phyloP scores from a whole-genome alignment of 2,888 invertebrate genomes.

The Lacanobia wlatinum region DNA sequence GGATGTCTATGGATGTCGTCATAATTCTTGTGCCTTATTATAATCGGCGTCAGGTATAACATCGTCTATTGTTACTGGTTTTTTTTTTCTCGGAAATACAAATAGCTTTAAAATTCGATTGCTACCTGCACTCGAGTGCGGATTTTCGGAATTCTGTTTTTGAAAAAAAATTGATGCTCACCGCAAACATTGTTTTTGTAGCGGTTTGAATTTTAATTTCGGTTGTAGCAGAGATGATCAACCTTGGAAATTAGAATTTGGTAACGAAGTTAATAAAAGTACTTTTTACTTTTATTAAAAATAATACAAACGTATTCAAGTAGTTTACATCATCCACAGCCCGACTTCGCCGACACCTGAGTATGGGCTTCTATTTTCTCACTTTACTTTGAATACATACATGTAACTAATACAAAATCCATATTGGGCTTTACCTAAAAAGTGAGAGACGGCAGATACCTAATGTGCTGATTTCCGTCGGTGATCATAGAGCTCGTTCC shows the following conservation, averaged over 20 bases:
- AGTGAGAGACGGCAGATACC: background rate
- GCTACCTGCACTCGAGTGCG: slow-evolving; percentile 89
- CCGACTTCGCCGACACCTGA: too few species aligned
- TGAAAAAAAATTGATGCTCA: slow-evolving; percentile 86
- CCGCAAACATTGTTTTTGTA: slow-evolving; percentile 90
- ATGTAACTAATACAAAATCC: background rate
- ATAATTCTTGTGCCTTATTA: slow-evolving; percentile 89
- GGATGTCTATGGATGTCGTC: slow-evolving; percentile 83
- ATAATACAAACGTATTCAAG: background rate
- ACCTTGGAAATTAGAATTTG: slow-evolving; percentile 60
- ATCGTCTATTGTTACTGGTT: slow-evolving; percentile 82
- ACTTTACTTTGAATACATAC: too few species aligned
- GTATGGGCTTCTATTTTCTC: too few species aligned
- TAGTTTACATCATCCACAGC: too few species aligned
- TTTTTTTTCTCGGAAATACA: slow-evolving; percentile 89
- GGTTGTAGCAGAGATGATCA: slow-evolving; percentile 70
- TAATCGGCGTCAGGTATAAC: slow-evolving; percentile 88
- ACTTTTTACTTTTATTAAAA: background rate
- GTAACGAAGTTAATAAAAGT: background rate
- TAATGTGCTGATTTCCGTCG: slow-evolving; percentile 9
- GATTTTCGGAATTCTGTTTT: slow-evolving; percentile 87
- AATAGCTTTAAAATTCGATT: slow-evolving; percentile 86
- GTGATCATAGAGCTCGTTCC: slow-evolving; percentile 19
- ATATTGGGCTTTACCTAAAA: background rate
- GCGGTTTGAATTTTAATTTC: slow-evolving; percentile 73